Evolutionary conservation across 2,888 invertebrate species (phyloP).

Genomic region (Cantharis lateralis): DNA sequence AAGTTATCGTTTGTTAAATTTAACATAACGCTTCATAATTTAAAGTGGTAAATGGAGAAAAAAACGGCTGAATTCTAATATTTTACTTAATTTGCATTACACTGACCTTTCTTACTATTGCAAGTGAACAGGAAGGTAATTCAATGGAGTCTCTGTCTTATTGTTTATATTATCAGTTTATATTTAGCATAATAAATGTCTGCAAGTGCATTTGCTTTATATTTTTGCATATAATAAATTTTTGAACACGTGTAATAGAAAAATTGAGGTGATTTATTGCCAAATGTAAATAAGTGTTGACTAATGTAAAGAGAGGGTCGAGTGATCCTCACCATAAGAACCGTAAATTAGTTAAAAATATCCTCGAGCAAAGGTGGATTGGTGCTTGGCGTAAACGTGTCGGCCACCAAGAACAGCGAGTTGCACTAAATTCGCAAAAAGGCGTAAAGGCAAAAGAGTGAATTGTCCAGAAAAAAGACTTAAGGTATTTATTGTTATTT

Average conservation of each 20-base stretch:
- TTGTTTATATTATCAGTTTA: conserved; percentile 30
- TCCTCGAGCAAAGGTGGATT: not conserved
- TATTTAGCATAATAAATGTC: conserved; percentile 26
- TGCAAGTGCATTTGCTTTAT: conserved; percentile 14
- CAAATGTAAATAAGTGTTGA: not conserved
- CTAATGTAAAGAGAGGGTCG: not conserved
- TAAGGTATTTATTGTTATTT: conserved; percentile 15
- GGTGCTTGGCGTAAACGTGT: not conserved
- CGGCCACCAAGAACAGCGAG: not conserved
- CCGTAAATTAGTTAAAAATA: conserved; percentile 9
- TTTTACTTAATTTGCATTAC: not conserved
- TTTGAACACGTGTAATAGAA: not conserved
- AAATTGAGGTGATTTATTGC: not conserved
- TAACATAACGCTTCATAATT: not conserved
- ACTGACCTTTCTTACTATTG: conserved; percentile 21
- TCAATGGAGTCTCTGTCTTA: conserved; percentile 31
- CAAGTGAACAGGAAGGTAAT: conserved; percentile 21
- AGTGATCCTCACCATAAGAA: not conserved
- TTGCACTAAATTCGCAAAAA: not conserved
- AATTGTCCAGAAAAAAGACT: not conserved
- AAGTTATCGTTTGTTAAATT: not conserved
- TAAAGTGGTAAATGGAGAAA: not conserved
- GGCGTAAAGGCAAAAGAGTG: not conserved
- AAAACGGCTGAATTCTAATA: not conserved
- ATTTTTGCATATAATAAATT: not conserved